Percentiles rank a stretch among this genome's conserved stretches.
Evolutionary conservation across 1,140 invertebrate species (phyloP).

Genomic region (Trachymyrmex cornetzi): DNA sequence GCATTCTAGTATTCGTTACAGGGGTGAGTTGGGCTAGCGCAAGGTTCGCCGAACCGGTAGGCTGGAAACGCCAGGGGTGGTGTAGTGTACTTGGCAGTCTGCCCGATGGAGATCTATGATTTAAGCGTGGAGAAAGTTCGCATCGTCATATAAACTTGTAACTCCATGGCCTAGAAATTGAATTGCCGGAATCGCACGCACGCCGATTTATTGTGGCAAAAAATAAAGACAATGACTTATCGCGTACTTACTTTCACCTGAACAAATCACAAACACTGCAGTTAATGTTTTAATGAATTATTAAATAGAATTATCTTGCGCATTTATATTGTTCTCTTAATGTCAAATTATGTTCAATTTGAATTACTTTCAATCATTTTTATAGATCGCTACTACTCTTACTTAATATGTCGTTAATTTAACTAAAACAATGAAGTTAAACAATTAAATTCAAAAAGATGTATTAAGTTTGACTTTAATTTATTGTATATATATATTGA

Average conservation of each 20-base stretch:
- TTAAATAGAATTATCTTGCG: background rate
- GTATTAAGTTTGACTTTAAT: no score
- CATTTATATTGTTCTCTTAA: no score
- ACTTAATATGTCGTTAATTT: no score
- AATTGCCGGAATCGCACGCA: conserved; percentile 23
- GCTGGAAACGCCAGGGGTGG: conserved; percentile 47
- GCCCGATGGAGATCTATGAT: conserved; percentile 62
- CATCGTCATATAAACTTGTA: conserved; percentile 45
- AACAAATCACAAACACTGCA: background rate
- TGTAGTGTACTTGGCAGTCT: conserved; percentile 56
- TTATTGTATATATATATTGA: no score
- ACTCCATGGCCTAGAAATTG: conserved; percentile 46
- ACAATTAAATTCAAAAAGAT: no score
- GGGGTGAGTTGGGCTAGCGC: conserved; percentile 44
- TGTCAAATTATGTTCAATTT: no score
- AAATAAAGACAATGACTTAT: conserved; percentile 2
- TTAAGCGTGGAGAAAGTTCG: conserved; percentile 53
- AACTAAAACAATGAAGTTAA: no score
- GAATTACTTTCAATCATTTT: no score
- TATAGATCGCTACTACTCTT: no score
- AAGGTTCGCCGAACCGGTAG: conserved; percentile 28
- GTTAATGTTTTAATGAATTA: conserved; percentile 10
- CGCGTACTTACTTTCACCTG: background rate
- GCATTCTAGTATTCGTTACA: conserved; percentile 45
- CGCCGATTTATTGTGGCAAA: background rate